Evolutionary conservation across 1,140 invertebrate genomes (phyloP), one percentile per base, ranked within the genome.

Genomic region (Solen grandis): DNA sequence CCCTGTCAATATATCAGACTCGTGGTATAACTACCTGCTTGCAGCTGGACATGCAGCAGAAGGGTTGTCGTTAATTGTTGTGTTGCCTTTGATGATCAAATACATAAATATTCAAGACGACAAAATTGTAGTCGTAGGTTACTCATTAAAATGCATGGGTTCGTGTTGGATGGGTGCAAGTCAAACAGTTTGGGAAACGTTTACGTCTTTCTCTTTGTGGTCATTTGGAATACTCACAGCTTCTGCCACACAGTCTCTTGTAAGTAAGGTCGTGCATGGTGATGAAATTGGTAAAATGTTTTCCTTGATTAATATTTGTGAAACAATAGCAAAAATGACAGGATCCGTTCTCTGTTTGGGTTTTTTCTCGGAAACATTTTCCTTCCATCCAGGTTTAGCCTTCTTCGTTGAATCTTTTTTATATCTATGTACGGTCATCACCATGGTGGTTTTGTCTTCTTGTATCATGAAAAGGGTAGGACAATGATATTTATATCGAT

Each of bases 101-200:
- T 29, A 86, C 19, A 60, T 89, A 1, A 76, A 86, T 14, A 27
- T 88, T 8, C 50, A 85, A 5, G 91, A 92, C 79, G 80, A 77
- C 19, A 60, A 72, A 31, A 88, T 92, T 4, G 76, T 90, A 10
- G 83, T 90, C 50, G 57, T 91, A 35, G 90, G 88, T 4, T 76
- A 91, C 10, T 25, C 68, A 4, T 91, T 88, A 65, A 91, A 91
- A 62, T 83, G 91, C 27, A 79, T 89, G 8, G 85, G 90, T 0
- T 62, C 89, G 2, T 55, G 86, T 1, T 90, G 88, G 85, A 84
- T 88, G 2, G 88, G 88, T 5, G 87, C 91, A 73, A 86, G 84
- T 66, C 69, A 70, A 4, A 79, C 88, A 59, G 87, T 88, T 10
- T 92, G 91, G 91, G 88, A 91, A 88, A 85, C 92, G 1, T 92